phyloP scores from a whole-genome alignment of 2,797 vertebrate species.

The Myioborus miniatus region DNA sequence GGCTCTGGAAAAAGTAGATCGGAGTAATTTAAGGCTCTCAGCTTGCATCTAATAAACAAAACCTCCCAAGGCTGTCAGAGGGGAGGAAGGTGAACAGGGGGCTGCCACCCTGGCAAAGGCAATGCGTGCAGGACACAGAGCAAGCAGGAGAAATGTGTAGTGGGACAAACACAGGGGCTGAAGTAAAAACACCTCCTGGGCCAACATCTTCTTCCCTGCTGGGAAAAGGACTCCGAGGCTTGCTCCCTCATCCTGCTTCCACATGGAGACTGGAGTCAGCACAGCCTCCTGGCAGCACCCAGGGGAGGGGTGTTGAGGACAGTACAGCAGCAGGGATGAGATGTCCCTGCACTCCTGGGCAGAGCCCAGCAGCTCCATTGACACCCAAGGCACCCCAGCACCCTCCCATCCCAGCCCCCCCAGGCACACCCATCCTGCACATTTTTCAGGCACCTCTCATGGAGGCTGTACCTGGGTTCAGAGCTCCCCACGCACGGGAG shows the following conservation, averaged over 20 bases:
- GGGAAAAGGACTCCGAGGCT: background rate
- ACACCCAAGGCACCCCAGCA: background rate
- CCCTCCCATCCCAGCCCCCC: background rate
- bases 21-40: background rate
- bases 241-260: background rate
- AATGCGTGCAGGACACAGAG: accelerated
- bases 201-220: background rate
- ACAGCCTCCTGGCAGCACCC: background rate
- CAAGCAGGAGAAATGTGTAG: background rate
- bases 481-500: background rate
- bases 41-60: background rate
- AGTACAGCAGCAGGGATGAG: accelerated
- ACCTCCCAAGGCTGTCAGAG: background rate
- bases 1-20: background rate
- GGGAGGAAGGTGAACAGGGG: background rate
- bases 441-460: background rate
- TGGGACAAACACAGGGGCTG: background rate
- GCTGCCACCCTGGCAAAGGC: background rate
- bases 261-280: accelerated
- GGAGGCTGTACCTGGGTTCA: background rate
- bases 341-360: accelerated
- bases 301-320: background rate
- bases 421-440: background rate
- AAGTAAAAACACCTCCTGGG: background rate
- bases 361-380: accelerated